phyloP scores from a whole-genome alignment of 2,888 invertebrate genomes.

The Ornithoptera alexandrae region DNA sequence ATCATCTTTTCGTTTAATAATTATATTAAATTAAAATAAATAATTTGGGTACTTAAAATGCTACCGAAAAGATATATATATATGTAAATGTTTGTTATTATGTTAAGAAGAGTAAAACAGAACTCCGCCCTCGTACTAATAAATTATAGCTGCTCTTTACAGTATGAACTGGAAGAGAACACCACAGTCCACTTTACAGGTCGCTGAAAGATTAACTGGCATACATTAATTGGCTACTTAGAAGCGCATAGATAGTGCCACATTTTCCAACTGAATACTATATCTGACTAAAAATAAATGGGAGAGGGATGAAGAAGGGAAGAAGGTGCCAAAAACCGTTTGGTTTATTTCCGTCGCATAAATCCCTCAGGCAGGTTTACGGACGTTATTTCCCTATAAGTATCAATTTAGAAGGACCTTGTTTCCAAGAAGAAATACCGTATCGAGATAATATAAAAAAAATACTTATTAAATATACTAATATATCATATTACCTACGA shows the following conservation, averaged over 20 bases:
- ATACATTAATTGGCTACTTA: conserved; percentile 33
- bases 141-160: not conserved
- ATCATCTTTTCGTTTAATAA: too few relatives aligned
- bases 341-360: conserved; percentile 12
- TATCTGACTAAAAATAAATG: conserved; percentile 15
- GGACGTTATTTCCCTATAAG: conserved; percentile 1
- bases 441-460: not conserved
- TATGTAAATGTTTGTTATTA: too few relatives aligned
- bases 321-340: not conserved
- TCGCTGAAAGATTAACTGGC: conserved; percentile 15
- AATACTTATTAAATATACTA: too few relatives aligned
- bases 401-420: conserved; percentile 5
- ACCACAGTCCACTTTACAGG: not conserved
- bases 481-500: not conserved
- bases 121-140: not conserved
- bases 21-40: too few relatives aligned
- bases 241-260: conserved; percentile 18
- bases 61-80: too few relatives aligned
- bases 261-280: conserved; percentile 5
- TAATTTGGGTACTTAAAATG: too few relatives aligned
- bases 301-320: not conserved
- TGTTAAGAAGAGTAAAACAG: not conserved
- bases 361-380: not conserved
- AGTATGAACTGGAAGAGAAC: not conserved
- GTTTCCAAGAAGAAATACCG: not conserved